phyloP scores from a whole-genome alignment of 2,113 vertebrate species.

The Progne subis region DNA sequence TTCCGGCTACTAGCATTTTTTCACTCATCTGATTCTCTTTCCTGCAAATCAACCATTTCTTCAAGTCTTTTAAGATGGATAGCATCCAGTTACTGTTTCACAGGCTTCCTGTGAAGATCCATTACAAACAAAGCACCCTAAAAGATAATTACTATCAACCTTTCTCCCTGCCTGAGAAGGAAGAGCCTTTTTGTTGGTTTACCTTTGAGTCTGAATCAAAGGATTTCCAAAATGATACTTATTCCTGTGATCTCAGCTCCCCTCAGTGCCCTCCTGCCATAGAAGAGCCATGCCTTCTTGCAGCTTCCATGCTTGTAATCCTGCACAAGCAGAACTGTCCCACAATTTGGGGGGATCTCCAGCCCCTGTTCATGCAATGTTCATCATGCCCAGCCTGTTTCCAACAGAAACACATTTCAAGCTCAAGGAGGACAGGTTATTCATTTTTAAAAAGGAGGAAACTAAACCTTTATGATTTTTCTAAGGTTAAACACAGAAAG shows the following conservation, averaged over 20 bases:
- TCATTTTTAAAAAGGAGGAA: not conserved
- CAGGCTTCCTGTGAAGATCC: not conserved
- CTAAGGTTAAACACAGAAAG: not conserved
- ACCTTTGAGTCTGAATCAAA: not conserved
- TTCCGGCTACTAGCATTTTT: not conserved
- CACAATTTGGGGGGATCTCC: rapidly evolving
- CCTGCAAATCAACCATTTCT: not conserved
- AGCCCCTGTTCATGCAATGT: rapidly evolving
- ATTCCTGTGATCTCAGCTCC: not conserved
- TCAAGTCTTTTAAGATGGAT: not conserved
- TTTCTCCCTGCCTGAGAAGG: not conserved
- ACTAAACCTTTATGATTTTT: not conserved
- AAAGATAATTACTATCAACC: not conserved
- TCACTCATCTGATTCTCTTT: not conserved
- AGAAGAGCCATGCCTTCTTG: not conserved
- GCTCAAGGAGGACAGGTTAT: not conserved
- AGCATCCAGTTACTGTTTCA: not conserved
- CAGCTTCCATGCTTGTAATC: not conserved
- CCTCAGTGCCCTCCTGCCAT: not conserved
- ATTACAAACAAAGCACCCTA: not conserved
- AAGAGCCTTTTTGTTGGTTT: not conserved
- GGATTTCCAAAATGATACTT: not conserved
- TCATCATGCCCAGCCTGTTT: not conserved
- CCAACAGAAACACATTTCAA: not conserved
- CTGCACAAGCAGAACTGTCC: not conserved